Evolutionary conservation across 2,797 vertebrate species (phyloP).

Genomic region (Emys orbicularis): DNA sequence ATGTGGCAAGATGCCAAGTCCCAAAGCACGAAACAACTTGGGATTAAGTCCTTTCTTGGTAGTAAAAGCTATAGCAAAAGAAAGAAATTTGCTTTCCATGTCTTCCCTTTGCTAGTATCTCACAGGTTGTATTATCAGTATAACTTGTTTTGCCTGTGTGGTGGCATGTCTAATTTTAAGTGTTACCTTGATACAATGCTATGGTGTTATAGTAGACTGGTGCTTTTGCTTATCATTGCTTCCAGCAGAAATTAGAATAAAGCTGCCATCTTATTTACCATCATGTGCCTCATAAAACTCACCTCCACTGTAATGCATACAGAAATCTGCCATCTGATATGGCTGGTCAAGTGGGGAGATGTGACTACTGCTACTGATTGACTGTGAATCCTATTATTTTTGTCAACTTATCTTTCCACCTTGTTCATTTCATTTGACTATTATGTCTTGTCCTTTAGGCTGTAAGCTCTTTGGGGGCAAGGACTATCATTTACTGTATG

Average conservation of each 20-base stretch:
- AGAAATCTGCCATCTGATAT: not conserved
- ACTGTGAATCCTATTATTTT: not conserved
- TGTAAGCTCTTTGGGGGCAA: not conserved
- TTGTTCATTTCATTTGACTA: not conserved
- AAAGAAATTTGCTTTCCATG: not conserved
- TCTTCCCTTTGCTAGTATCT: not conserved
- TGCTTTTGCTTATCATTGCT: not conserved
- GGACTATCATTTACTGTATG: not conserved
- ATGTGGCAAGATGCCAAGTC: not conserved
- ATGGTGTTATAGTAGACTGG: not conserved
- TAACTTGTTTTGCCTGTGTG: not conserved
- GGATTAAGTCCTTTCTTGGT: conserved; percentile 23
- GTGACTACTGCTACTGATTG: not conserved
- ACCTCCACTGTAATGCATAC: accelerated
- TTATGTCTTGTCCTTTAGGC: conserved; percentile 3
- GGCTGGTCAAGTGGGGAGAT: not conserved
- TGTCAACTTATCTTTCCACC: not conserved
- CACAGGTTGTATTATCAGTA: not conserved
- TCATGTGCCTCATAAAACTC: not conserved
- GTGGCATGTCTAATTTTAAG: not conserved
- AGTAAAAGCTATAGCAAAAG: not conserved
- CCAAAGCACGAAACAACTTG: not conserved
- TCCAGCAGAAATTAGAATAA: not conserved
- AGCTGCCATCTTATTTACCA: not conserved
- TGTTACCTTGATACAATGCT: not conserved